Evolutionary conservation across 2,113 vertebrate genomes (phyloP).

Genomic region (Brienomyrus longianalis): DNA sequence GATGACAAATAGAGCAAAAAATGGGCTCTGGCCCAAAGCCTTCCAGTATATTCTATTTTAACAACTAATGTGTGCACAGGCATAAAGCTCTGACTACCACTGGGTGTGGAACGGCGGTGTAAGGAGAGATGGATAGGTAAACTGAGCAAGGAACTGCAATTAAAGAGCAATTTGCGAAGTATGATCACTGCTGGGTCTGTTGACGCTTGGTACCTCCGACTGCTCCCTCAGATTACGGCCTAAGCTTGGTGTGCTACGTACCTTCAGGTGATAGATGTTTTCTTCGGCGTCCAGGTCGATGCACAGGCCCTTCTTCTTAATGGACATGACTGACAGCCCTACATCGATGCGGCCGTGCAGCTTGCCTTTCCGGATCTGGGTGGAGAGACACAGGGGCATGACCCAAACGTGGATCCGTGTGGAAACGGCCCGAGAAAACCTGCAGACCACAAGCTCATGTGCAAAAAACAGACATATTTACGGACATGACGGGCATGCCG

Average conservation of each 20-base stretch:
- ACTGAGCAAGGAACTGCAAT: not conserved
- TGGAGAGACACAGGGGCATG: not conserved
- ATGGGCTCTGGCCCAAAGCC: not conserved
- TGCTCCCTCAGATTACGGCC: not conserved
- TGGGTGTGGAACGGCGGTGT: not conserved
- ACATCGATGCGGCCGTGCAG: constrained; percentile 90
- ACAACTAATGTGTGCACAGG: not conserved
- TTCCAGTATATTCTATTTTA: not conserved
- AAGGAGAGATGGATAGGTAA: not conserved
- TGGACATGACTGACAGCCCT: constrained; percentile 92
- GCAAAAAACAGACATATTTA: not conserved
- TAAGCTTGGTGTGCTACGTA: constrained; percentile 35
- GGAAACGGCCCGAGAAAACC: not conserved
- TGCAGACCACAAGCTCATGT: not conserved
- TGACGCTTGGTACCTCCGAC: not conserved
- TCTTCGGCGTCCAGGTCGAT: constrained; percentile 90
- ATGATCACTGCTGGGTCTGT: not conserved
- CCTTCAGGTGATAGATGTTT: constrained; percentile 95
- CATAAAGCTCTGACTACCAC: not conserved
- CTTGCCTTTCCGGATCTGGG: constrained; percentile 82
- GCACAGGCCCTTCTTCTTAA: constrained; percentile 90
- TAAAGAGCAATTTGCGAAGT: not conserved
- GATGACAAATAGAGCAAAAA: not conserved
- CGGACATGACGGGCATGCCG: not conserved
- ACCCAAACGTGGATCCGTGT: not conserved